Percentiles rank a stretch among this genome's conserved stretches.
Evolutionary conservation across 2,113 vertebrate genomes (phyloP).

Genomic region (Probosciger aterrimus): DNA sequence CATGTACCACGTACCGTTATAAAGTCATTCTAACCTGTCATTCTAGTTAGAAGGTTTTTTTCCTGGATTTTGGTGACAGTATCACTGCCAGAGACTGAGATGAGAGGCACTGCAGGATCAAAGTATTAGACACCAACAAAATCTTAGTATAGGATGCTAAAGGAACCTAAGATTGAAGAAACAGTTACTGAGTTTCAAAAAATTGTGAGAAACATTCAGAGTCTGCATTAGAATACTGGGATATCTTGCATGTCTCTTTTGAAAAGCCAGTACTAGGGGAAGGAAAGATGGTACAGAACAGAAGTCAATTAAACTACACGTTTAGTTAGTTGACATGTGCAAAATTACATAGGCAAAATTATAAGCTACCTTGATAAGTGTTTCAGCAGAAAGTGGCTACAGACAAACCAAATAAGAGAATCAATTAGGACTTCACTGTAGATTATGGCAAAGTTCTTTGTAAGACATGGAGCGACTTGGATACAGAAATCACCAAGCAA

Average conservation of each 20-base stretch:
- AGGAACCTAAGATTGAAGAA: background rate
- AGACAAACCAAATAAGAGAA: background rate
- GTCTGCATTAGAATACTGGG: background rate
- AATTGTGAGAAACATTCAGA: background rate
- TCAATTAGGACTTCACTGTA: background rate
- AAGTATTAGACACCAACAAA: background rate
- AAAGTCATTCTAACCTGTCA: too few relatives aligned
- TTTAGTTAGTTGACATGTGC: background rate
- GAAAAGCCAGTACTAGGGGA: background rate
- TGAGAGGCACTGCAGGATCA: background rate
- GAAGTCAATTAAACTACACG: background rate
- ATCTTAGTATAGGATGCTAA: background rate
- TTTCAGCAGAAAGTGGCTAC: background rate
- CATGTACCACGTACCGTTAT: too few relatives aligned
- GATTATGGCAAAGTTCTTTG: background rate
- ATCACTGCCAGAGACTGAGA: background rate
- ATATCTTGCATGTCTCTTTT: background rate
- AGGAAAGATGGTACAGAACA: background rate
- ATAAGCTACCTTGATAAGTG: background rate
- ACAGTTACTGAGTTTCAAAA: background rate
- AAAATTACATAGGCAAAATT: background rate
- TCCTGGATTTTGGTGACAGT: too few relatives aligned
- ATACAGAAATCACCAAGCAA: background rate
- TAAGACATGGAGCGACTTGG: background rate
- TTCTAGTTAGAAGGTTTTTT: too few relatives aligned